Base-by-base conservation (phyloP, 2,888 invertebrate species). In the Pristionchus exspectatus region DNA sequence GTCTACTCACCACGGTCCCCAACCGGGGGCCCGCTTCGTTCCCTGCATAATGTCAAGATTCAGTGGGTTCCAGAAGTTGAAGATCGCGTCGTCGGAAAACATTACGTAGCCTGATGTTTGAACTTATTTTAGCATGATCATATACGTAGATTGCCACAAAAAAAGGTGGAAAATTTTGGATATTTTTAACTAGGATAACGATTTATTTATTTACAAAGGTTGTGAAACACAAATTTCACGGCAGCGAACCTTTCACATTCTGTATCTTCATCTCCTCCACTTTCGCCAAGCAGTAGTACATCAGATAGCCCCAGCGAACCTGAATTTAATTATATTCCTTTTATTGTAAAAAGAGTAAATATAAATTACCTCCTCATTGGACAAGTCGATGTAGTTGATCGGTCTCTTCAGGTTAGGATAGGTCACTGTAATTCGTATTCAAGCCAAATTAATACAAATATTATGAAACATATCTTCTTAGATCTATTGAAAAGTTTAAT, bases 241-340 rank as follows among this genome's bases (percentile, higher is more conserved):
- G 9, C 0, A 50, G 44, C 44, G 30, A 77, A 87, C 87, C 87
- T 87, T 69, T 87, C 50, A 87, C 87, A 30, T 87, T 87, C 27
- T 87, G 87, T 16, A 87, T 44, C 50, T 69, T 38, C 87, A 87
- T 87, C 69, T 87, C 87, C 38, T 69, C 66, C 1, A 87, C 44
- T 69, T 87, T 87, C 4, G 87, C 87, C n/a, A 87, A 5, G 21
- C 87, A 87, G 50, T 87, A 87, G 50, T 87, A 87, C 66, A 87
- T 66, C n/a, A 44, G 50, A 24, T 87, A 87, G 18, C 87, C 87
- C 50, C 50, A 27, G 3, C 44, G 56, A 18, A 85, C 84, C 84
- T 85, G 33, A 44, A 74, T 7, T 50, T 59, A 18, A 24, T 59
- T 50, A 33, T 74, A 10, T 50, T 50, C 24, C n/a, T 24, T n/a